Conservation (phyloP, 2,797 vertebrate species). For the Ibycter americanus region DNA sequence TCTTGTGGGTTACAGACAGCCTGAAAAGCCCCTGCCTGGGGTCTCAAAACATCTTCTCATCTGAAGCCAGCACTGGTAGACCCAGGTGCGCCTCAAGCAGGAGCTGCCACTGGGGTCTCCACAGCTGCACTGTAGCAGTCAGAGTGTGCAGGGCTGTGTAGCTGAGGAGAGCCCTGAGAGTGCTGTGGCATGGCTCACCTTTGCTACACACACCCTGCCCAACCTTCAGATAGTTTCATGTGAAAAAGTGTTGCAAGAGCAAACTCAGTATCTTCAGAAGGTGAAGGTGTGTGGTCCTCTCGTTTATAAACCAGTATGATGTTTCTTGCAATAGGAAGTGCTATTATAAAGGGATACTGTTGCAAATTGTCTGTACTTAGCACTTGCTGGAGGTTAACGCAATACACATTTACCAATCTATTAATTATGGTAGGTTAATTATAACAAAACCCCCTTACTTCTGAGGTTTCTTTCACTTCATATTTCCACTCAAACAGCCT, state of each 20-base stretch:
- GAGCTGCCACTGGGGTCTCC: not conserved
- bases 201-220: not conserved
- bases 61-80: not conserved
- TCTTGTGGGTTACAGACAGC: not conserved
- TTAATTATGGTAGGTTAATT: not conserved
- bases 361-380: not conserved
- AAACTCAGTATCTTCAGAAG: not conserved
- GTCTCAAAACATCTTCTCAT: not conserved
- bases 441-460: not conserved
- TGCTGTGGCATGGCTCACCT: not conserved
- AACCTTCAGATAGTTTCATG: not conserved
- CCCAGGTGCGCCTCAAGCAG: not conserved
- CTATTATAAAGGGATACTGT: not conserved
- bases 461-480: not conserved
- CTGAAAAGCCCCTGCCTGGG: not conserved
- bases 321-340: not conserved
- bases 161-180: not conserved
- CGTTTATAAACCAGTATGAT: not conserved
- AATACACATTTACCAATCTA: not conserved
- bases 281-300: not conserved
- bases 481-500: not conserved
- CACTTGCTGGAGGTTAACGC: not conserved
- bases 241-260: not conserved
- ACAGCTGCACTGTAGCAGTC: rapidly evolving
- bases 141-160: too few relatives aligned